Evolutionary conservation across 2,113 vertebrate species (phyloP).

Genomic region (Rhea americana): DNA sequence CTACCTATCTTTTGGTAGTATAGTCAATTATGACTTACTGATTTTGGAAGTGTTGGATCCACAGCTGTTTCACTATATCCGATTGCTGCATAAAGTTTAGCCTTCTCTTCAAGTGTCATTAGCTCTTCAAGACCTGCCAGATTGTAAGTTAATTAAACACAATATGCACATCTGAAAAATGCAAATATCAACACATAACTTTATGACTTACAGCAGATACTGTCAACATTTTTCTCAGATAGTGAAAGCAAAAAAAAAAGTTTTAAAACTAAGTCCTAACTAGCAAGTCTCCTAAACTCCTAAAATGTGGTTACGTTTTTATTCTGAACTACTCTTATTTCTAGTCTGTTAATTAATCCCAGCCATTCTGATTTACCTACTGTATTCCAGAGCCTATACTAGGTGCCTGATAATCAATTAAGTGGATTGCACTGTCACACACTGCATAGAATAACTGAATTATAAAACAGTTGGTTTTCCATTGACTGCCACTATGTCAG

Average conservation of each 20-base stretch:
- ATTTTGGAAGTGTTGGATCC: conserved; percentile 94
- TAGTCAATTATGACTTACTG: conserved; percentile 76
- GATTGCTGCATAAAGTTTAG: conserved; percentile 94
- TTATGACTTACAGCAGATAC: background rate
- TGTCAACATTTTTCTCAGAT: background rate
- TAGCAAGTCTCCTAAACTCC: background rate
- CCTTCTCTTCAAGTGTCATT: conserved; percentile 90
- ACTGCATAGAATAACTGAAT: background rate
- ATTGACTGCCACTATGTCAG: background rate
- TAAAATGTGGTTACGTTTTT: background rate
- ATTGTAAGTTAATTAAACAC: conserved; percentile 22
- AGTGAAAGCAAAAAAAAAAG: background rate
- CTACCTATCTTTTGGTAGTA: background rate
- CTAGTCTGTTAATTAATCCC: background rate
- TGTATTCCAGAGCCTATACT: background rate
- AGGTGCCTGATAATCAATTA: background rate
- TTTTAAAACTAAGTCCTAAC: background rate
- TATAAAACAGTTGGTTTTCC: background rate
- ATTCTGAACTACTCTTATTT: background rate
- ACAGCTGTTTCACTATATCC: conserved; percentile 93
- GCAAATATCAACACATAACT: background rate
- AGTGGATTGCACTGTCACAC: background rate
- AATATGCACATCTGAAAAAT: background rate
- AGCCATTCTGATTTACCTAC: background rate
- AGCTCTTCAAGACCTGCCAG: conserved; percentile 86